Conservation (phyloP, 1,140 invertebrate species). For the Maniola jurtina region DNA sequence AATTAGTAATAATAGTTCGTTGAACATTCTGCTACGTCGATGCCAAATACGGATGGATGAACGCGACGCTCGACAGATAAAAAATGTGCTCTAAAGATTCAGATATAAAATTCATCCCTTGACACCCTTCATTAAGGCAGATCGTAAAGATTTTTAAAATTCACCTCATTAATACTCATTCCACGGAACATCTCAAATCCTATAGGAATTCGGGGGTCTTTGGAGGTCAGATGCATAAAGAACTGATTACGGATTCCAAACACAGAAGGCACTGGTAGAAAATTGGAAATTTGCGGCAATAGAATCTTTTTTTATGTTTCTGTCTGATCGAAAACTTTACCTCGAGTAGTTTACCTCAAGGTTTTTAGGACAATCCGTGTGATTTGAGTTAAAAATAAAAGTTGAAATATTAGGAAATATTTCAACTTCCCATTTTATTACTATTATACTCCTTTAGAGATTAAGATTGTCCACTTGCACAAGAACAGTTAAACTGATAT, state of each 20-base stretch:
- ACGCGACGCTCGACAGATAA: too few relatives aligned
- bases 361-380: neutral
- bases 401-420: neutral
- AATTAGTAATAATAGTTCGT: too few relatives aligned
- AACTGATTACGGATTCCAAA: conserved; percentile 11
- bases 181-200: conserved; percentile 4
- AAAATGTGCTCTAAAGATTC: too few relatives aligned
- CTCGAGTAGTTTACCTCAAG: neutral
- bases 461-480: too few relatives aligned
- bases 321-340: neutral
- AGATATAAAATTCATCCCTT: neutral
- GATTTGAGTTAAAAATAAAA: neutral
- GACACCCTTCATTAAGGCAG: neutral
- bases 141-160: conserved; percentile 4
- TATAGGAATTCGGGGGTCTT: conserved; percentile 3
- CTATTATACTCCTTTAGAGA: too few relatives aligned
- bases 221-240: conserved; percentile 10
- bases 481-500: too few relatives aligned
- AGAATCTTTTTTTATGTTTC: conserved; percentile 6
- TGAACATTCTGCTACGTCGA: too few relatives aligned
- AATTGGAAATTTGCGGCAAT: conserved; percentile 8
- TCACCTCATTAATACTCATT: conserved; percentile 3
- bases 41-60: too few relatives aligned
- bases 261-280: conserved; percentile 7
- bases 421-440: neutral